These are phyloP conservation scores for Andrena cerasifolii DNA, from an alignment of 1,140 invertebrate species.

Conservation along the genomic window DNA sequence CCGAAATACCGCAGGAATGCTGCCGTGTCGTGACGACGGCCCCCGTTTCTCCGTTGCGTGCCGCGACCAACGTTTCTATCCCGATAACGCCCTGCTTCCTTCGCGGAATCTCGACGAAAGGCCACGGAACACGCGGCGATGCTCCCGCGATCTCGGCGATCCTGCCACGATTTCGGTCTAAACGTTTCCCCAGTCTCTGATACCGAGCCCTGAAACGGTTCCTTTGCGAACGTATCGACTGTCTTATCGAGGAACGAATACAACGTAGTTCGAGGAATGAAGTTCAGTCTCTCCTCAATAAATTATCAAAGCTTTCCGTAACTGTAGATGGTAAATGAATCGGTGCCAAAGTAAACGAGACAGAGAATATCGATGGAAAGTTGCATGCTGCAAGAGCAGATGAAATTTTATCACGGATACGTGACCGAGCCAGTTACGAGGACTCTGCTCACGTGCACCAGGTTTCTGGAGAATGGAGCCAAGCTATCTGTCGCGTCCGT, in stretches of 20 bases:
- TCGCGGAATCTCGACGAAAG: constrained; percentile 1
- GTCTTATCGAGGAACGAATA: too few species aligned
- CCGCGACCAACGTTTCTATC: constrained; percentile 33
- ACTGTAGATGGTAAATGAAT: constrained; percentile 17
- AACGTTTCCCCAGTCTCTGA: not conserved
- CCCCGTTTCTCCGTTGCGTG: constrained; percentile 31
- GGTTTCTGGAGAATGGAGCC: constrained; percentile 15
- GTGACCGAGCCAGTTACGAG: constrained; percentile 38
- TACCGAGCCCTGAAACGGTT: not conserved
- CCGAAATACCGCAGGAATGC: constrained; percentile 50
- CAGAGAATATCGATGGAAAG: constrained; percentile 17
- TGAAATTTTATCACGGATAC: constrained; percentile 49
- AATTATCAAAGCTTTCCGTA: too few species aligned
- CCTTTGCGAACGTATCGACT: too few species aligned
- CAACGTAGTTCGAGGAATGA: too few species aligned
- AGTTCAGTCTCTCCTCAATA: too few species aligned
- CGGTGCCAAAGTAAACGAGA: not conserved
- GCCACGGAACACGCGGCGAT: not conserved
- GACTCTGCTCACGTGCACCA: constrained; percentile 2
- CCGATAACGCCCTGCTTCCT: constrained; percentile 22
- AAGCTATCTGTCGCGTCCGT: constrained; percentile 22
- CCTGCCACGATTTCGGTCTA: constrained; percentile 5
- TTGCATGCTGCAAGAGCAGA: constrained; percentile 1
- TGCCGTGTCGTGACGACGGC: constrained; percentile 9
- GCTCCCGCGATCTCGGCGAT: not conserved